Conservation (phyloP, 1,140 invertebrate genomes). For the Drosophila pseudoananassae region DNA sequence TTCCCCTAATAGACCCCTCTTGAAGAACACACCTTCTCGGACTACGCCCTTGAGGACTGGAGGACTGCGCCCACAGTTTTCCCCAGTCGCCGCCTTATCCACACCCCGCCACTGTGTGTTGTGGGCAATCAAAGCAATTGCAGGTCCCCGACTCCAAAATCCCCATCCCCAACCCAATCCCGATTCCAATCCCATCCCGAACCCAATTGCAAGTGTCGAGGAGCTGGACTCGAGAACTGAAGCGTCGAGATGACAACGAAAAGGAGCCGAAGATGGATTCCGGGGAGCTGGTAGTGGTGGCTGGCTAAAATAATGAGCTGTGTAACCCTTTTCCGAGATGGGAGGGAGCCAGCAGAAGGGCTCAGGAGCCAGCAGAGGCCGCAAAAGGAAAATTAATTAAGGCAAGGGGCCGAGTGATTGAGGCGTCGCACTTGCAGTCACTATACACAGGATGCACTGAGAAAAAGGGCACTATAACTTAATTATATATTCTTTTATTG, state of each 20-base stretch:
- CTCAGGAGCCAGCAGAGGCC: constrained; percentile 24
- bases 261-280: constrained; percentile 34
- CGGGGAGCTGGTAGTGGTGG: constrained; percentile 6
- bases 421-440: constrained; percentile 30
- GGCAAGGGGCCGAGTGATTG: constrained; percentile 58
- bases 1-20: neutral
- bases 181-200: constrained; percentile 5
- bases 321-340: constrained; percentile 63
- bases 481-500: neutral
- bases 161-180: constrained; percentile 8
- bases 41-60: constrained; percentile 6
- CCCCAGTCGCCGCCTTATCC: constrained; percentile 15
- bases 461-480: neutral
- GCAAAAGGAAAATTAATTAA: constrained; percentile 75
- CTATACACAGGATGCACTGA: constrained; percentile 10
- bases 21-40: constrained; percentile 1
- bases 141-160: constrained; percentile 37
- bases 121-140: constrained; percentile 79
- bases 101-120: constrained; percentile 61
- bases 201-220: constrained; percentile 66
- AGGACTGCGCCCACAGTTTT: constrained; percentile 62
- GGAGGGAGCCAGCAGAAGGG: constrained; percentile 7
- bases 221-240: constrained; percentile 12
- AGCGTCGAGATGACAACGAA: constrained; percentile 36
- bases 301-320: constrained; percentile 74